Evolutionary conservation across 2,113 vertebrate genomes (phyloP), one percentile per base, ranked within the genome.

Genomic region (Pterophyllum scalare): DNA sequence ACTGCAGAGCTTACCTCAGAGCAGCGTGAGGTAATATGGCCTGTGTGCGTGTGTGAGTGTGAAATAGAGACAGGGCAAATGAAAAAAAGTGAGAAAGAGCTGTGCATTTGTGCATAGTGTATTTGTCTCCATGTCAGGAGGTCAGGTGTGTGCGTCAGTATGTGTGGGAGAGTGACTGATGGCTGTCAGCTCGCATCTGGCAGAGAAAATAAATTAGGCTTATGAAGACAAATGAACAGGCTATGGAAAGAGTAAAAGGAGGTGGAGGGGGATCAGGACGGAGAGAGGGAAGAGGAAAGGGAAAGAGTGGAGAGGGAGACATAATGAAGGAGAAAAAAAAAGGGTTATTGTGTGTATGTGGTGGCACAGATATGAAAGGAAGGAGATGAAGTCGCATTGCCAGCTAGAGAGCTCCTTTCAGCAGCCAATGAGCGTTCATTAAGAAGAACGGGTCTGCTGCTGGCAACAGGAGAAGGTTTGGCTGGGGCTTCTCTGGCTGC

Each of bases 171-270:
- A 90, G 94, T 97, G 98, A 99, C 96, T 98, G 98, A 99, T 98
- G 97, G 96, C 98, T 99, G 98, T 99, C 98, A 98, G 97, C 97
- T 96, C 95, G 97, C 97, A 98, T 98, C 97, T 98, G 97, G 97
- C 97, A 96, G 95, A 95, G 96, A 96, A 97, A 98, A 98, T 98
- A 98, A 99, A 99, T 99, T 97, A 98, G 96, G 96, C 97, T 97
- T 96, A 99, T 98, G 97, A 96, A 98, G 98, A 98, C 97, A 98
- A 98, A 99, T 98, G 97, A 97, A 98, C 90, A 94, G 96, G 94
- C 95, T 40, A 57, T 70, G 87, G 84, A 90, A 85, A 89, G 87
- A 91, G 88, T 84, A 87, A 85, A 89, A 75, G 40, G 52, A 88
- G 89, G 89, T 59, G 83, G 83, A 80, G 77, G 82, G 83, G 83